A percentile compares a stretch with the other conserved stretches of the same genome.
phyloP scores from a whole-genome alignment of 2,888 invertebrate species.

The Agrochola lota region DNA sequence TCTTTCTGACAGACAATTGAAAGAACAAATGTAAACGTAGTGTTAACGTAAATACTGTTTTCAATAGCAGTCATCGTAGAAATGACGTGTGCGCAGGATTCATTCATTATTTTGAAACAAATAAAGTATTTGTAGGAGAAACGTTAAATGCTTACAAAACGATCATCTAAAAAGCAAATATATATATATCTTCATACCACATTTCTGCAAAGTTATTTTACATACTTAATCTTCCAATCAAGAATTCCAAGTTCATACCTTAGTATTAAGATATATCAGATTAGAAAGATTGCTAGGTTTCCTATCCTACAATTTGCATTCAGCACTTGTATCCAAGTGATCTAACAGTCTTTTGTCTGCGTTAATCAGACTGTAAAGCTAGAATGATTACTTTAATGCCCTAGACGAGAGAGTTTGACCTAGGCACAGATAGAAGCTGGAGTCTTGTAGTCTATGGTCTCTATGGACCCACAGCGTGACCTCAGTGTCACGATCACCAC shows the following conservation, averaged over 20 bases:
- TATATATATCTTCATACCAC: too few species aligned
- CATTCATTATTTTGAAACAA: constrained; percentile 4
- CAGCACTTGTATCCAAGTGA: constrained; percentile 2
- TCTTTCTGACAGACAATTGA: background rate
- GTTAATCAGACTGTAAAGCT: constrained; percentile 55
- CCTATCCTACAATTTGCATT: constrained; percentile 35
- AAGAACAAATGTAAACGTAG: background rate
- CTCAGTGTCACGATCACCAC: constrained; percentile 82
- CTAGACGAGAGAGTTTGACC: constrained; percentile 86
- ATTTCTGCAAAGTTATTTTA: too few species aligned
- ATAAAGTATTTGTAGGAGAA: background rate
- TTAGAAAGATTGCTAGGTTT: constrained; percentile 15
- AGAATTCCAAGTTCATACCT: background rate
- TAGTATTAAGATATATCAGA: constrained; percentile 10
- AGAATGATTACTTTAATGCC: constrained; percentile 71
- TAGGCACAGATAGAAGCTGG: constrained; percentile 81
- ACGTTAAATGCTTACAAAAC: background rate
- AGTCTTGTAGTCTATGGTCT: constrained; percentile 71
- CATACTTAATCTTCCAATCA: background rate
- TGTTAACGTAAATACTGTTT: background rate
- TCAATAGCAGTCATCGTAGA: background rate
- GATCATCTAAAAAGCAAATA: background rate
- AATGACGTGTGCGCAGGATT: background rate
- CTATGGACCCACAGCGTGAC: constrained; percentile 77
- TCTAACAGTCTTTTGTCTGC: constrained; percentile 38